Base-by-base conservation (phyloP, 2,888 invertebrate species). In the Noctua janthina region DNA sequence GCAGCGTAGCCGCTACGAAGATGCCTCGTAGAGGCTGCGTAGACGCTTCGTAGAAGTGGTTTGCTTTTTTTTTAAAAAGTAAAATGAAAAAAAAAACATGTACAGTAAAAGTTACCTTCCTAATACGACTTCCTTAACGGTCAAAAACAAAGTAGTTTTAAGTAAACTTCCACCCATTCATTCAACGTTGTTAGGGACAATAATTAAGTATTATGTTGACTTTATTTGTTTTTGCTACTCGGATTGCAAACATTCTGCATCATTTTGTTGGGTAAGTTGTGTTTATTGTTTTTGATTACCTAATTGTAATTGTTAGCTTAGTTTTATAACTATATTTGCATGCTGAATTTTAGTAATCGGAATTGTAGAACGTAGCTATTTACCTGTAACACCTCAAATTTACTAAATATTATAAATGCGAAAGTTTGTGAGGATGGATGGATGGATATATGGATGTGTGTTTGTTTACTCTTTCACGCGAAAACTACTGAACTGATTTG, bases 101-200 rank as follows among this genome's bases (percentile, higher is more conserved):
- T 17, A 64, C 17, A 35, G 17, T 59, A 10, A 2, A 64, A 35
- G 66, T 35, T n/a, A 51, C 4, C n/a, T 17, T 69, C 29, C 23
- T 43, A 29, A 17, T 17, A 62, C 29, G 15, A 64, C n/a, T 81
- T 79, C 71, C 23, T 64, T 11, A 15, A 2, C 6, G 4, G 17
- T 51, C 51, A 46, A 71, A 54, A 81, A 11, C 46, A 8, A n/a
- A 29, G 29, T 23, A 66, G 46, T 81, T 66, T 72, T 81, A 0
- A 51, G 15, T 64, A 62, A 64, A 81, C 43, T 43, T 80, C 43
- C 29, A 29, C 0, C 29, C 29, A 62, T 69, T 79, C 39, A 69
- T 49, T 15, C 29, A 51, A 59, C 6, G 23, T 49, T 43, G 80
- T 79, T 51, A 39, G 51, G 17, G 35, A 54, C 54, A 54, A 54